Base-by-base conservation (phyloP, 2,797 vertebrate species). In the Phalloptychus januarius region DNA sequence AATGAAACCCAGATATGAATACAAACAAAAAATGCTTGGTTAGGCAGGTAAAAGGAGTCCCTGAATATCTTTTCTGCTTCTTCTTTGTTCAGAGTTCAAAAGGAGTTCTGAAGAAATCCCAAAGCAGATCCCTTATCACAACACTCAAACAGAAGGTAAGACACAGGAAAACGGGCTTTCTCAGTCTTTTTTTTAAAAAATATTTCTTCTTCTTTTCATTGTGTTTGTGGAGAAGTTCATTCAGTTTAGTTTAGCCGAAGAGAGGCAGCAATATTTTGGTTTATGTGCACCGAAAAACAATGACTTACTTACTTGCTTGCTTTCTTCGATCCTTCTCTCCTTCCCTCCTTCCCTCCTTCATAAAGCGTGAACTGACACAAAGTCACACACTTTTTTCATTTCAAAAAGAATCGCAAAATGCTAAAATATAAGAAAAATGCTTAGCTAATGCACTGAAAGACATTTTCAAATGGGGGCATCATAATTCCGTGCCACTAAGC, bases 121-220 rank as follows among this genome's bases (percentile, higher is more conserved):
- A 98, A 0, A 96, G 96, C 81, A 96, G 97, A 83, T 97, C 97
- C 0, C 96, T 99, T 89, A 97, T 99, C 91, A 96, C 97, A 67
- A 97, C 95, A 72, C 96, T 99, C 0, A 99, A 97, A 87, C 97
- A 98, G 85, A 99, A 98, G 96, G 98, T 99, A 94, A 93, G 96
- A 75, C 42, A 42, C 38, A 44, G 11, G 3, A 16, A 74, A 76
- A 73, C 16, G 16, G 15, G 31, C 2, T 63, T 63, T 63, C 16
- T 63, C 16, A 4, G 25, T 12, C 33, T 63, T 36, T 23, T 54
- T 11, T 23, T 16, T 16, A 1, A 48, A 50, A 56, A 31, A 2
- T 1, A 8, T 74, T 16, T 45, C 50, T 54, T 50, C 36, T 46
- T 73, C 25, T 11, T 58, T 46, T n/a, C 12, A 15, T 15, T 72